Percentiles rank a stretch among this genome's conserved stretches.
Evolutionary conservation across 2,113 vertebrate genomes (phyloP).

Genomic region (Parotia lawesii): DNA sequence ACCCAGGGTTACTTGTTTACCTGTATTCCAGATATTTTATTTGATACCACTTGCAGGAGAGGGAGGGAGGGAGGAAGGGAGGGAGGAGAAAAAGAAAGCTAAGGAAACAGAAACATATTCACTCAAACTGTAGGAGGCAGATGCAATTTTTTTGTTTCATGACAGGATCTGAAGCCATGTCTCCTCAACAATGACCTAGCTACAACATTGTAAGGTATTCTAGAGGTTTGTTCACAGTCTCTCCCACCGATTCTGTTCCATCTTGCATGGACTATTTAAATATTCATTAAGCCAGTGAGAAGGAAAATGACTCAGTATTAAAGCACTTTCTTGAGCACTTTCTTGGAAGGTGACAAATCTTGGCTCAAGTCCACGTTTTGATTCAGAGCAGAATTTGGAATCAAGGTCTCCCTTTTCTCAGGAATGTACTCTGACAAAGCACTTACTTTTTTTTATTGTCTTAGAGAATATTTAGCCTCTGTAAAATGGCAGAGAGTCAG

Average conservation of each 20-base stretch:
- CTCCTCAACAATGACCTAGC: not conserved
- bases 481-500: not conserved
- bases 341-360: conserved; percentile 25
- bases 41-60: not conserved
- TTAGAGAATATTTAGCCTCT: not conserved
- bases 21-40: not conserved
- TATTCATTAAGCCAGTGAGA: conserved; percentile 28
- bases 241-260: not conserved
- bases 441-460: not conserved
- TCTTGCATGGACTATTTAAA: conserved; percentile 25
- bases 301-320: conserved; percentile 33
- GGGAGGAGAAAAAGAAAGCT: not conserved
- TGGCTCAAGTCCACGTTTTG: not conserved
- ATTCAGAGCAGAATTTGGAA: not conserved
- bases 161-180: not conserved
- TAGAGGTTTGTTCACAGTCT: not conserved
- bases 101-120: not conserved
- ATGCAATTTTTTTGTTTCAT: not conserved
- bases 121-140: not conserved
- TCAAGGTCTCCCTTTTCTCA: not conserved
- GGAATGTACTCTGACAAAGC: not conserved
- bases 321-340: not conserved
- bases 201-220: not conserved
- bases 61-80: not conserved
- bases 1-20: not conserved